A percentile compares a stretch with the other conserved stretches of the same genome.
Evolutionary conservation across 2,797 vertebrate species (phyloP).

Genomic region (Melanotaenia trifasciata): DNA sequence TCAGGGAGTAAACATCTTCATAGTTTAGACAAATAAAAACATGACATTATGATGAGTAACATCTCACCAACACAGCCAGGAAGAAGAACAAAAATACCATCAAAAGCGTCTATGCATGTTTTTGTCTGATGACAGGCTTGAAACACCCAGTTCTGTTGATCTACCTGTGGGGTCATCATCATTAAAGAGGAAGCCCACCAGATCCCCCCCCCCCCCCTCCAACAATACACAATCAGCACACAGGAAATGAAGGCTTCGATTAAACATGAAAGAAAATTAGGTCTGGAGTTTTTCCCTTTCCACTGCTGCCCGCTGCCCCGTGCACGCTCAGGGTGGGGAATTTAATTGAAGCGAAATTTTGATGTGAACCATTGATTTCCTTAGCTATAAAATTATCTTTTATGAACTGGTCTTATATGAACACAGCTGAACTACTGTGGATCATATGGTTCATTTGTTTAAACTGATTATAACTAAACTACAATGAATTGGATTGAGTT

Average conservation of each 20-base stretch:
- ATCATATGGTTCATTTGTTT: too few relatives aligned
- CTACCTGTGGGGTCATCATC: background rate
- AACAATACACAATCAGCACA: background rate
- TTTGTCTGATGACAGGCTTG: background rate
- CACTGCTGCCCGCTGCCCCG: too few relatives aligned
- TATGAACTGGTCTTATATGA: too few relatives aligned
- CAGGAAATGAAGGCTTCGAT: background rate
- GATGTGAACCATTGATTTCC: too few relatives aligned
- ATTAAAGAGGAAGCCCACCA: background rate
- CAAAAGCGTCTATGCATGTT: background rate
- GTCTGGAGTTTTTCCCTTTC: background rate
- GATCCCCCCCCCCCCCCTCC: background rate
- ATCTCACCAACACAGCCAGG: background rate
- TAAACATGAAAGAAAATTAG: conserved; percentile 3
- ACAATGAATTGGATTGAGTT: too few relatives aligned
- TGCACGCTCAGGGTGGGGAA: too few relatives aligned
- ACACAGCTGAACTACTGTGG: too few relatives aligned
- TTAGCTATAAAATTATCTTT: too few relatives aligned
- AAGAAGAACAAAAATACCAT: background rate
- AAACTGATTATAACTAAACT: too few relatives aligned
- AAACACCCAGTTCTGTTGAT: background rate
- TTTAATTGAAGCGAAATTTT: too few relatives aligned
- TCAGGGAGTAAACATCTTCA: background rate
- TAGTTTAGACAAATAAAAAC: conserved; percentile 4
- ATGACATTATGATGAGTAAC: background rate